These are phyloP conservation scores for Crenuchus spilurus DNA, from an alignment of 2,797 vertebrate species.

Conservation along the genomic window DNA sequence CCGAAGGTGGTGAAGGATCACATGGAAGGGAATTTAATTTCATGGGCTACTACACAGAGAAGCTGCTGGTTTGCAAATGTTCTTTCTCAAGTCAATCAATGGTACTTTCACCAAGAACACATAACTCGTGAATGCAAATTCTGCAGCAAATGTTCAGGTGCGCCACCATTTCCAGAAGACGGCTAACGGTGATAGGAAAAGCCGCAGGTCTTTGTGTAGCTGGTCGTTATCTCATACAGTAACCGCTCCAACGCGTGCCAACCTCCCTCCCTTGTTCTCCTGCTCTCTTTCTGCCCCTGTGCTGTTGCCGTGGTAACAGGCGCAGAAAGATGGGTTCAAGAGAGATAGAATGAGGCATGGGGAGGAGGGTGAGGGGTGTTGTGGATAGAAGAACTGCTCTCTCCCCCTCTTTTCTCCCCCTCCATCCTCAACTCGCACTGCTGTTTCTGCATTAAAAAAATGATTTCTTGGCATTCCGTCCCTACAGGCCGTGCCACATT, in stretches of 20 bases:
- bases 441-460: conserved; percentile 29
- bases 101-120: background rate
- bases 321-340: conserved; percentile 61
- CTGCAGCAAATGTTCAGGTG: background rate
- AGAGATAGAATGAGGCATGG: conserved; percentile 43
- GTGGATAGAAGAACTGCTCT: conserved; percentile 19
- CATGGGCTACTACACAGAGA: conserved; percentile 15
- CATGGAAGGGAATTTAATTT: conserved; percentile 18
- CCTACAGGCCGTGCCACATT: no score
- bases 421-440: conserved; percentile 21
- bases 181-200: background rate
- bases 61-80: background rate
- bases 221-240: conserved; percentile 25
- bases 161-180: background rate
- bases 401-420: background rate
- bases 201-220: conserved; percentile 9
- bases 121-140: background rate
- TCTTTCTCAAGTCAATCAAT: background rate
- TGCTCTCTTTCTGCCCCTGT: conserved; percentile 69
- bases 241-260: background rate
- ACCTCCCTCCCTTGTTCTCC: conserved; percentile 56
- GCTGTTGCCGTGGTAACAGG: conserved; percentile 83
- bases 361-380: conserved; percentile 30
- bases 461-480: background rate
- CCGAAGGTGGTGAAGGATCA: conserved; percentile 3